Evolutionary conservation across 2,888 invertebrate genomes (phyloP).

Genomic region (Eupithecia dodoneata): DNA sequence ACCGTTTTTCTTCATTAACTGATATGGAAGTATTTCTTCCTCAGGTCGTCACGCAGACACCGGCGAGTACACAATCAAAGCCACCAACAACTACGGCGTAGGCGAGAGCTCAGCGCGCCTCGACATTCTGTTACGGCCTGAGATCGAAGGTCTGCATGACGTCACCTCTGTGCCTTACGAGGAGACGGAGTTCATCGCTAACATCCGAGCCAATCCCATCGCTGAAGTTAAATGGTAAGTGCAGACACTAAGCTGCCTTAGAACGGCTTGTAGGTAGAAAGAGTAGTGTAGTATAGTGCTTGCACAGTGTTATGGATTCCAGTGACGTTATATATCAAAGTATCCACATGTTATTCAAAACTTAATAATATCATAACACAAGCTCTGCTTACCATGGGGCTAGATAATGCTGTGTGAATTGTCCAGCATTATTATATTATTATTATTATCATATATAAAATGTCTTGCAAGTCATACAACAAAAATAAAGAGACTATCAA

Average conservation of each 20-base stretch:
- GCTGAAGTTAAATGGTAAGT: constrained; percentile 93
- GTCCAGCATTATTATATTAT: too few species aligned
- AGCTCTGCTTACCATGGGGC: too few species aligned
- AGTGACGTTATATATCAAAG: background rate
- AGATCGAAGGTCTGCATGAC: constrained; percentile 90
- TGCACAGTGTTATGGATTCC: background rate
- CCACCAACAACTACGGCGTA: constrained; percentile 92
- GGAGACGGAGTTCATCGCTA: constrained; percentile 90
- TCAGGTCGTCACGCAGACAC: constrained; percentile 89
- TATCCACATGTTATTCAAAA: background rate
- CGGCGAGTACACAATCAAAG: constrained; percentile 91
- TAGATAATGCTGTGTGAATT: too few species aligned
- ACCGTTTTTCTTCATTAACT: background rate
- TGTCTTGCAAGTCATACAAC: too few species aligned
- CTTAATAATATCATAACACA: background rate
- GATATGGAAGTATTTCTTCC: background rate
- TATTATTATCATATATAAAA: too few species aligned
- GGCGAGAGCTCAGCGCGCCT: constrained; percentile 89
- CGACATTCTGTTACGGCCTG: constrained; percentile 91
- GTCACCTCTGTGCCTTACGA: constrained; percentile 90
- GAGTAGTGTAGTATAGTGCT: background rate
- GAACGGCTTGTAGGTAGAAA: background rate
- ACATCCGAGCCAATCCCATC: constrained; percentile 94
- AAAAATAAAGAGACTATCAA: too few species aligned
- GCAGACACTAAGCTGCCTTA: background rate